Evolutionary conservation across 2,888 invertebrate genomes (phyloP).

Genomic region (Melieria crassipennis): DNA sequence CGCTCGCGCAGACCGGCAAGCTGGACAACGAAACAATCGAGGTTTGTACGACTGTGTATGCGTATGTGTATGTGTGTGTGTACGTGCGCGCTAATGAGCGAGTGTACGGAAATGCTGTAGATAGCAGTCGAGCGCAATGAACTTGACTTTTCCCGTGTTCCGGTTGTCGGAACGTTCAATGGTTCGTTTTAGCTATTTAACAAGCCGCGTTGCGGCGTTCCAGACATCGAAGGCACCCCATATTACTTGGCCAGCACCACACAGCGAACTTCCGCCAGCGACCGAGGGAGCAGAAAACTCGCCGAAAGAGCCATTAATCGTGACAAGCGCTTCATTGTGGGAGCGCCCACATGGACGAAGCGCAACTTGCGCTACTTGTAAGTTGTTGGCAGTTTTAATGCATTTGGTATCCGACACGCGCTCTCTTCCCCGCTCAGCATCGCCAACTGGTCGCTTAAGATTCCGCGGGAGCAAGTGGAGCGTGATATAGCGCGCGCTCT

Average conservation of each 20-base stretch:
- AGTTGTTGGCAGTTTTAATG: slow-evolving; percentile 47
- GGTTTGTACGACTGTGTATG: slow-evolving; percentile 58
- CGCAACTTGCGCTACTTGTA: slow-evolving; percentile 76
- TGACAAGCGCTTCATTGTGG: slow-evolving; percentile 70
- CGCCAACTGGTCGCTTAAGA: slow-evolving; percentile 74
- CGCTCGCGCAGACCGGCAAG: slow-evolving; percentile 74
- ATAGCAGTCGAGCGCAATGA: slow-evolving; percentile 29
- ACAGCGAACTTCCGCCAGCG: neutral
- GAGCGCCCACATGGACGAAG: slow-evolving; percentile 76
- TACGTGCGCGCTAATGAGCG: neutral
- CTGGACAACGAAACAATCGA: slow-evolving; percentile 73
- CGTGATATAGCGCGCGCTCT: slow-evolving; percentile 72
- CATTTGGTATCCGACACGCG: too few relatives aligned
- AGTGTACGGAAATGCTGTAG: neutral
- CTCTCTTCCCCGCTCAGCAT: slow-evolving; percentile 67
- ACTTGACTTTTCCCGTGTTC: slow-evolving; percentile 35
- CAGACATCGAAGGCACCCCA: slow-evolving; percentile 69
- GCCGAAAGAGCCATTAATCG: slow-evolving; percentile 31
- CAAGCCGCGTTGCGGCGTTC: slow-evolving; percentile 76
- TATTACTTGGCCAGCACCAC: slow-evolving; percentile 41
- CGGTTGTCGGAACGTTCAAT: neutral
- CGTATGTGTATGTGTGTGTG: slow-evolving; percentile 5
- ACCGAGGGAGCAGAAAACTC: slow-evolving; percentile 1
- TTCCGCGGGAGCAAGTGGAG: slow-evolving; percentile 69
- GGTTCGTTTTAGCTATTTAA: slow-evolving; percentile 70